phyloP scores from a whole-genome alignment of 2,113 vertebrate species.

The Varanus salvator region DNA sequence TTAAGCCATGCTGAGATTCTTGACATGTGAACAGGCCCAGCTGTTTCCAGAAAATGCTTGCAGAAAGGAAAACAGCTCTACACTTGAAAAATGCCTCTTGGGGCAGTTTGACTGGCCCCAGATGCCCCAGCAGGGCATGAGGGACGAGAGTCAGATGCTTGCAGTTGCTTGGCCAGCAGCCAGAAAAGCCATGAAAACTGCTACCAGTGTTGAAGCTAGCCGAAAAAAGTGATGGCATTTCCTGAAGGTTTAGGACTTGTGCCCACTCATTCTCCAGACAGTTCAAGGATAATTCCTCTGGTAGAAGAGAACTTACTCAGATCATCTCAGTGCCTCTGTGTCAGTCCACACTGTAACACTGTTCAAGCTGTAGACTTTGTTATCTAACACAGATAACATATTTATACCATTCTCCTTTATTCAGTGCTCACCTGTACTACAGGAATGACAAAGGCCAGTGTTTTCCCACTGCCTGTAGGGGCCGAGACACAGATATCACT shows the following conservation, averaged over 20 bases:
- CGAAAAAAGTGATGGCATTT: not conserved
- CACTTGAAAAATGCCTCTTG: not conserved
- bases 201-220: not conserved
- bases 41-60: not conserved
- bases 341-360: no score
- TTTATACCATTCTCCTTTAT: not conserved
- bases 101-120: not conserved
- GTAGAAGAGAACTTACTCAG: not conserved
- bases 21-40: no score
- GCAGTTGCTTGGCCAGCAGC: not conserved
- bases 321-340: not conserved
- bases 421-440: slow-evolving; percentile 86
- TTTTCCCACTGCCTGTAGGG: slow-evolving; percentile 97
- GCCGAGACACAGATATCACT: slow-evolving; percentile 93
- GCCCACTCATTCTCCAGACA: not conserved
- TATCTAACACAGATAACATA: not conserved
- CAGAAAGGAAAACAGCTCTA: not conserved
- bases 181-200: not conserved
- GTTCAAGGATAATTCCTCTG: no score
- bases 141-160: not conserved
- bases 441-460: slow-evolving; percentile 91
- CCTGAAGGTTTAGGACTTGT: not conserved
- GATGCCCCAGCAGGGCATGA: not conserved
- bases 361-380: not conserved
- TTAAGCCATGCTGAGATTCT: no score